These are phyloP conservation scores for Melanotaenia nigrans DNA, from an alignment of 2,797 vertebrate genomes.

Conservation along the genomic window DNA sequence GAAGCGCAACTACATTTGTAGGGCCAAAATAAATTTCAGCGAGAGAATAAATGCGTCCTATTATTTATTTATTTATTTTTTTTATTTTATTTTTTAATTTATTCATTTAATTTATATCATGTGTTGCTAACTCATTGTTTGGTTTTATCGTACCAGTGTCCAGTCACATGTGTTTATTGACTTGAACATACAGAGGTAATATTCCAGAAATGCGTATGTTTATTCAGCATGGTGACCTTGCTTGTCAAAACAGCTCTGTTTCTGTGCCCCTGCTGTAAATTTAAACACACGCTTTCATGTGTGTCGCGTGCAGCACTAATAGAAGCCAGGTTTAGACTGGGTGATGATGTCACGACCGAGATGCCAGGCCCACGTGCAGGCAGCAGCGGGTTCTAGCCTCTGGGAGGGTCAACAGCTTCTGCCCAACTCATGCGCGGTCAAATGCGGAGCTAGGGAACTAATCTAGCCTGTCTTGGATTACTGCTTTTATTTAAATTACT, in stretches of 20 bases:
- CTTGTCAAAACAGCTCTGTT: not conserved
- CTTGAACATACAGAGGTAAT: not conserved
- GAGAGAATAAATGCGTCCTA: not conserved
- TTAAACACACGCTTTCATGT: slow-evolving; percentile 21
- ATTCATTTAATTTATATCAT: not conserved
- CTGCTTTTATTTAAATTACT: not conserved
- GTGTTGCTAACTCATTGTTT: not conserved
- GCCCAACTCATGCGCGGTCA: slow-evolving; percentile 52
- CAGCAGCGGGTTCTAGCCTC: slow-evolving; percentile 33
- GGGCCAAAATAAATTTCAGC: not conserved
- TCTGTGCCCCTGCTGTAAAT: not conserved
- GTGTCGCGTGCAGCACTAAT: not conserved
- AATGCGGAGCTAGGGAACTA: slow-evolving; percentile 11
- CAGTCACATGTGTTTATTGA: not conserved
- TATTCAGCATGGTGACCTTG: not conserved
- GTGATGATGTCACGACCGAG: slow-evolving; percentile 63
- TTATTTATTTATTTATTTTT: too few species aligned
- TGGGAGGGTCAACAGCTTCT: slow-evolving; percentile 45
- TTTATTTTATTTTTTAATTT: too few species aligned
- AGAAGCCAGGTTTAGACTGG: slow-evolving; percentile 26
- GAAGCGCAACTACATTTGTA: not conserved
- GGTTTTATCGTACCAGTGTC: not conserved
- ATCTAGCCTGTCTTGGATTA: slow-evolving; percentile 14
- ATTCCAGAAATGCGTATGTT: not conserved
- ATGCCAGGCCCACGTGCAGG: slow-evolving; percentile 55